Evolutionary conservation across 1,140 invertebrate genomes (phyloP), one percentile per base, ranked within the genome.

Genomic region (Apis mellifera): DNA sequence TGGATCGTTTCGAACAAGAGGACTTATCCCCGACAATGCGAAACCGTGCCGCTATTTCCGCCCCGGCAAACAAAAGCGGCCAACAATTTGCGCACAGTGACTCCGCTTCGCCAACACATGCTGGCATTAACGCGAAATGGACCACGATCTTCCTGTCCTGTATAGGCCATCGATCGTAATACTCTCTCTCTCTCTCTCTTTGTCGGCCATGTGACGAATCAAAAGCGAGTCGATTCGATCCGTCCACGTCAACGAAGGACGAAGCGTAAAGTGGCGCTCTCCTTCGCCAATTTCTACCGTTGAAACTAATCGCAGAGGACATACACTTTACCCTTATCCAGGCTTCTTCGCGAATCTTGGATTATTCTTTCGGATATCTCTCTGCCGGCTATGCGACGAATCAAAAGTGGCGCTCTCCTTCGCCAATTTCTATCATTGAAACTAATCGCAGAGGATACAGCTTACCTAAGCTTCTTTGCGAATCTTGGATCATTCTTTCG

Each of bases 131-230:
- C 62, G 54, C 69, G 77, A 83, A 73, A 79, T 48, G 68, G 32
- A 48, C 17, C n/a, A 55, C 48, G 55, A 80, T 83, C 70, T 1
- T 12, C 11, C 48, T 68, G 57, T 5, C 32, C 57, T 50, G 26
- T n/a, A 26, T 32, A 64, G 65, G 65, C 75, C 71, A 84, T 84
- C 78, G 71, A 84, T 84, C 83, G 55, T 75, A 75, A 81, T 69
- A 78, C 71, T 80, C 70, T 42, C 32, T 42, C 48, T 13, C 66
- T 50, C 66, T 3, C 32, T 32, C 32, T 32, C 48, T n/a, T 11
- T n/a, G n/a, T n/a, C n/a, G 17, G n/a, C 7, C 23, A 21, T 83
- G 81, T 66, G 57, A 82, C 50, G 50, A 71, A 50, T 83, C 82
- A 68, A 72, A 83, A 83, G 82, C 68, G 55, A 55, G 17, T n/a